phyloP scores from a whole-genome alignment of 2,113 vertebrate species.

The Perca fluviatilis region DNA sequence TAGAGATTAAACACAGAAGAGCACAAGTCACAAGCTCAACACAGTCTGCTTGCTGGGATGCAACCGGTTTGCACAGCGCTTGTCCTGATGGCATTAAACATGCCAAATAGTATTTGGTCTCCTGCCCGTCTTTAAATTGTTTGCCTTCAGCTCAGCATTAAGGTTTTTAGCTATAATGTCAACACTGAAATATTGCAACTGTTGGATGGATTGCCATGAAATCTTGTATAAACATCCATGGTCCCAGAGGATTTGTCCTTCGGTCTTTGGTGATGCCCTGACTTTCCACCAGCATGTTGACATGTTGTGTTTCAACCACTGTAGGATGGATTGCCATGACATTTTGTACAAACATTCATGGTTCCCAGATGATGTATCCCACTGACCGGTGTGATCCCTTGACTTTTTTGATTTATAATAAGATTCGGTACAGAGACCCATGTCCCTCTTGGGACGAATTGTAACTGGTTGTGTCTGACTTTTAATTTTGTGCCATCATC shows the following conservation, averaged over 20 bases:
- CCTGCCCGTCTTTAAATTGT: not conserved
- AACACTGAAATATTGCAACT: too few relatives aligned
- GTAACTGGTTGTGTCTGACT: too few relatives aligned
- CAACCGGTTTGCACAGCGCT: not conserved
- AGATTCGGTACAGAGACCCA: not conserved
- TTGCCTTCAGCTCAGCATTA: not conserved
- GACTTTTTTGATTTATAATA: not conserved
- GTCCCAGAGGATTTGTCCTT: too few relatives aligned
- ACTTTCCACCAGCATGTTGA: too few relatives aligned
- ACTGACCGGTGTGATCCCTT: not conserved
- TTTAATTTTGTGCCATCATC: too few relatives aligned
- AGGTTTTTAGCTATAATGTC: too few relatives aligned
- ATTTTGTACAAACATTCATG: not conserved
- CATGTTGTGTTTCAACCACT: not conserved
- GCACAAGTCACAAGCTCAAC: not conserved
- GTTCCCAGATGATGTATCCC: too few relatives aligned
- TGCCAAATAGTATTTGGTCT: not conserved
- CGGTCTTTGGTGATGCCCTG: too few relatives aligned
- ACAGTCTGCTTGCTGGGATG: conserved; percentile 11
- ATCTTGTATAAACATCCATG: too few relatives aligned
- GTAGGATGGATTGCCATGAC: not conserved
- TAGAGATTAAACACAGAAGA: not conserved
- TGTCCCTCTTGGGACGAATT: not conserved
- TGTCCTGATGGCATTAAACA: not conserved
- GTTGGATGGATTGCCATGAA: too few relatives aligned